Conservation (phyloP, 2,113 vertebrate genomes). For the Bucco capensis region DNA sequence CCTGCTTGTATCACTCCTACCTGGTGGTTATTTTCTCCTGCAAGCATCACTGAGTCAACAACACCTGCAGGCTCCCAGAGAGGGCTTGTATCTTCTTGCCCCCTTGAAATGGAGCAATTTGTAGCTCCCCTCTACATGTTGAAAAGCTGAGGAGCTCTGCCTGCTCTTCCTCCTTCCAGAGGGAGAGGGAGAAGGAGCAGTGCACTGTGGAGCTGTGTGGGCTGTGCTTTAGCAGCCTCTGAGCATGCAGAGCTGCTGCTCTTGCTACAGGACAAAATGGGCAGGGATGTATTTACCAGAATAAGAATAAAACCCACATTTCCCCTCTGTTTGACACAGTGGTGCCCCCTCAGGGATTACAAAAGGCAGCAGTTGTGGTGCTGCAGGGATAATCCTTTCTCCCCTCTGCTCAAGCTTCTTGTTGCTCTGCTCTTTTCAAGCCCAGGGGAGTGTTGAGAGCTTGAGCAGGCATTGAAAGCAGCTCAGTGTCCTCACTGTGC, state of each 20-base stretch:
- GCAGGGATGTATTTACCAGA: not conserved
- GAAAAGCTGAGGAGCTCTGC: not conserved
- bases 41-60: not conserved
- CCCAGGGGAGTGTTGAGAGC: not conserved
- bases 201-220: not conserved
- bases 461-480: not conserved
- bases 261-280: not conserved
- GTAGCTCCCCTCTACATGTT: not conserved
- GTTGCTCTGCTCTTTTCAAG: not conserved
- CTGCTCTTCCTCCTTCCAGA: rapidly evolving
- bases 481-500: not conserved
- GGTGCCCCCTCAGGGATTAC: not conserved
- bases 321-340: not conserved
- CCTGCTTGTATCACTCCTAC: not conserved
- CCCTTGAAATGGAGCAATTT: not conserved
- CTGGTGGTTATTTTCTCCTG: not conserved
- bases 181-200: not conserved
- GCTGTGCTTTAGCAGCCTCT: not conserved
- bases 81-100: not conserved
- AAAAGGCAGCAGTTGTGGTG: not conserved
- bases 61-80: rapidly evolving
- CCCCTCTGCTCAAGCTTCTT: not conserved
- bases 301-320: not conserved
- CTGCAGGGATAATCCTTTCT: not conserved
- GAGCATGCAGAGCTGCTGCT: not conserved